Evolutionary conservation across 1,140 invertebrate genomes (phyloP), one percentile per base, ranked within the genome.

Genomic region (Drosophila tani): DNA sequence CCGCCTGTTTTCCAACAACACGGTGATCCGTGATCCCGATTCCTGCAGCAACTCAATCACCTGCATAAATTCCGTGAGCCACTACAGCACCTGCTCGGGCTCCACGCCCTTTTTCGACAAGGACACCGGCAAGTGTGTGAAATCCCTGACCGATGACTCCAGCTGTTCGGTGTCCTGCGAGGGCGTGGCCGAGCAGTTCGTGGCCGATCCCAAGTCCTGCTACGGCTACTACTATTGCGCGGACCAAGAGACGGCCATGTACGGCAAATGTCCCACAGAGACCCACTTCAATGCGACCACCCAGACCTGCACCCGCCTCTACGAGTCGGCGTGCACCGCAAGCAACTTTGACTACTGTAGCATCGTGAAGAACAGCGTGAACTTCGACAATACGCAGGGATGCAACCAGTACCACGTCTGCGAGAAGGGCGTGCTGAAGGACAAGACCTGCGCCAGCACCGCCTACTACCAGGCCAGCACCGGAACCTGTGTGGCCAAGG

Each of bases 171-270:
- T 91, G 8, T 80, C 81, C 8, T 91, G 88, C 49, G 40, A 15
- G 12, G 68, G 60, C 12, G 14, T 51, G 15, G 24, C 45, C 1
- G 47, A 5, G 6, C 35, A 49, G n/a, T 91, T 80, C n/a, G 14
- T 85, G 1, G 53, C 58, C 6, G 88, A 91, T 65, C 88, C 83
- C 1, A 85, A 90, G 51, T 88, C 88, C 14, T 91, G 88, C 45
- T 80, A 59, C 6, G 88, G 85, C 15, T 88, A 81, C 32, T 91
- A 85, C 11, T 91, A 82, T 45, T 92, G 91, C 46, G 8, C 57
- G 7, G 56, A 67, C 12, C 49, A 77, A 32, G 43, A 74, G 24
- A 75, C 69, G 12, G 60, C 60, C 21, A 5, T 64, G 17, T 74
- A 76, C 6, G 86, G 91, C 53, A 64, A 21, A 3, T 92, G 91